Base-by-base conservation (phyloP, 2,113 vertebrate species). In the Oplegnathus fasciatus region DNA sequence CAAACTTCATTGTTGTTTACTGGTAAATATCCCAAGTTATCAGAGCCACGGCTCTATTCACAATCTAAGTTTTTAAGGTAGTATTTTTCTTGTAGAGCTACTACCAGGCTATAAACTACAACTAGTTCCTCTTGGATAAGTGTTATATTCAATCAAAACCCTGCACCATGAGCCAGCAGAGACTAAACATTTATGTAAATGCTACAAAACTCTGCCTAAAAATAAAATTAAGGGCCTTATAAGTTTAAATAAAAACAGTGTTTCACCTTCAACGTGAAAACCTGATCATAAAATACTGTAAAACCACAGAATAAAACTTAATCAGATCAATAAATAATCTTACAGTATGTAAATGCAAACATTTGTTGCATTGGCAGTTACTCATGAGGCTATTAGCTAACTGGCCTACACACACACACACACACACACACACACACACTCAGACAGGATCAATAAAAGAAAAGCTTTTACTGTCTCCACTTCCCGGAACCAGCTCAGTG, bases 401-500 rank as follows among this genome's bases (percentile, higher is more conserved):
- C 77, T 30, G 40, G 8, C 6, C 9, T 6, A 48, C 67, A 66
- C 32, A 54, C 74, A 42, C 65, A 40, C 68, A 71, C 75, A 67
- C 75, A 44, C 58, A 78, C 68, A 70, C 55, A 50, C 79, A 22
- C 69, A 61, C 64, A 26, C 77, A 26, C 74, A 5, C 76, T n/a
- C 32, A 79, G 65, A 68, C 44, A 9, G 48, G 79, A 94, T 93
- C 92, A 83, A 93, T 93, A 90, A 65, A 67, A 82, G 67, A 86
- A 89, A 92, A 81, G 89, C 92, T 93, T 92, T 93, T 91, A 93
- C 37, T 4, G 82, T 61, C 74, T 83, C 48, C 78, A 75, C 89
- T 93, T 94, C 91, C 89, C 0, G 73, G 86, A 93, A 92, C 62
- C 66, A 14, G 52, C 57, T 88, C 74, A 20, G 65, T n/a, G 64